A percentile compares a stretch with the other conserved stretches of the same genome.
These are phyloP conservation scores for Hartigia nigra DNA, from an alignment of 2,888 invertebrate species.

Conservation along the genomic window DNA sequence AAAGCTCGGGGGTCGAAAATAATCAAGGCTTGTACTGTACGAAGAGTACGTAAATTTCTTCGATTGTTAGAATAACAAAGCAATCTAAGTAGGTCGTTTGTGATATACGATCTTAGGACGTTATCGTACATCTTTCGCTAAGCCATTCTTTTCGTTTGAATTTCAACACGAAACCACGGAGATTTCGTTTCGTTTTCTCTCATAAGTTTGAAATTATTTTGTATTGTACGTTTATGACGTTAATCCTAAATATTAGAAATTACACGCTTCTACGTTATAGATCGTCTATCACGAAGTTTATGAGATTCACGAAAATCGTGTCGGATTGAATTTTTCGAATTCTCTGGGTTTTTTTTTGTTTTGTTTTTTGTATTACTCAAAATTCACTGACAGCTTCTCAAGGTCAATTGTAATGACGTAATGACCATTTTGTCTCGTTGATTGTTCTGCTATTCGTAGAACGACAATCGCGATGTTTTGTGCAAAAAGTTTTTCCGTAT, in stretches of 20 bases:
- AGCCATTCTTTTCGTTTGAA: not conserved
- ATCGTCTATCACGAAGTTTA: not conserved
- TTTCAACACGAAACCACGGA: not conserved
- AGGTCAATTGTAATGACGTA: not conserved
- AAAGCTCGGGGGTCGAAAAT: not conserved
- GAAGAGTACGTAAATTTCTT: not conserved
- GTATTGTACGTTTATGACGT: not conserved
- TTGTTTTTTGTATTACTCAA: not conserved
- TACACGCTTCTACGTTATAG: not conserved
- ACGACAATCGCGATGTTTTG: not conserved
- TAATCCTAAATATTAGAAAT: not conserved
- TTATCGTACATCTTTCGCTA: no score
- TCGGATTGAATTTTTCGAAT: not conserved
- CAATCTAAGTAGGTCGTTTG: not conserved
- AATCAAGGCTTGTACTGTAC: not conserved
- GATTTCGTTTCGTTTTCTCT: no score
- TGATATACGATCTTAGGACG: not conserved
- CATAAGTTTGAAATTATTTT: not conserved
- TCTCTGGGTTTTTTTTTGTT: no score
- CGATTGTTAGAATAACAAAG: not conserved
- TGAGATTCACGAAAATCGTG: not conserved
- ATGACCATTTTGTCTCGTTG: not conserved
- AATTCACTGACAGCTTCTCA: not conserved
- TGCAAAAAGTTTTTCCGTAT: not conserved
- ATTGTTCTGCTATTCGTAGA: not conserved